phyloP scores from a whole-genome alignment of 2,113 vertebrate genomes.

The Platysternon megacephalum region DNA sequence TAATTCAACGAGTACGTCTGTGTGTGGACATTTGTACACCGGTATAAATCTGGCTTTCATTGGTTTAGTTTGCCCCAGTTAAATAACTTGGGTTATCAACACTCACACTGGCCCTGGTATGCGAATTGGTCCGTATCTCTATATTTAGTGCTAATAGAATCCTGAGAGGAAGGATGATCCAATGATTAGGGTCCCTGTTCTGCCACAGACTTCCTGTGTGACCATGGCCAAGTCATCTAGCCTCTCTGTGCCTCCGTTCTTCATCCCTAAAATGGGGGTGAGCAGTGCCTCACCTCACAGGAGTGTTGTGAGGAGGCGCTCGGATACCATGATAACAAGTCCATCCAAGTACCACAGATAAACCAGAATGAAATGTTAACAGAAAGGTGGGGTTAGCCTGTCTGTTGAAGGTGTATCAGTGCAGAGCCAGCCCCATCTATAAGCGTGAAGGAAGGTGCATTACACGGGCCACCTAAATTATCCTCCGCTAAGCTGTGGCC shows the following conservation, averaged over 20 bases:
- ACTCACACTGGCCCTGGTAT: not conserved
- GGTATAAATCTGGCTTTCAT: not conserved
- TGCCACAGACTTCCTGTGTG: not conserved
- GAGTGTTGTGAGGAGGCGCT: not conserved
- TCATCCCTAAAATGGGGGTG: not conserved
- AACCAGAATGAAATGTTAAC: not conserved
- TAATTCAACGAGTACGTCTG: not conserved
- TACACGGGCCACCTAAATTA: not conserved
- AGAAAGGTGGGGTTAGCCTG: not conserved
- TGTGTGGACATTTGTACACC: not conserved
- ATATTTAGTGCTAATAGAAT: not conserved
- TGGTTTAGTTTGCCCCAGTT: not conserved
- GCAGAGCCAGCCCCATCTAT: not conserved
- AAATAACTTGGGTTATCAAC: not conserved
- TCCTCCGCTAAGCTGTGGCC: not conserved
- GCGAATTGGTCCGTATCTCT: not conserved
- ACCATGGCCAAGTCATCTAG: not conserved
- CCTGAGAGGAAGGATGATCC: not conserved
- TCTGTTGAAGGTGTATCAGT: not conserved
- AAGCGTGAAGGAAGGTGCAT: not conserved
- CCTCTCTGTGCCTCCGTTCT: not conserved
- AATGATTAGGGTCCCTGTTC: not conserved
- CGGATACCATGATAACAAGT: not conserved
- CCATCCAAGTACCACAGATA: not conserved
- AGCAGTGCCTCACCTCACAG: not conserved